Evolutionary conservation across 2,888 invertebrate genomes (phyloP), one percentile per base, ranked within the genome.

Genomic region (Megamerina dolium): DNA sequence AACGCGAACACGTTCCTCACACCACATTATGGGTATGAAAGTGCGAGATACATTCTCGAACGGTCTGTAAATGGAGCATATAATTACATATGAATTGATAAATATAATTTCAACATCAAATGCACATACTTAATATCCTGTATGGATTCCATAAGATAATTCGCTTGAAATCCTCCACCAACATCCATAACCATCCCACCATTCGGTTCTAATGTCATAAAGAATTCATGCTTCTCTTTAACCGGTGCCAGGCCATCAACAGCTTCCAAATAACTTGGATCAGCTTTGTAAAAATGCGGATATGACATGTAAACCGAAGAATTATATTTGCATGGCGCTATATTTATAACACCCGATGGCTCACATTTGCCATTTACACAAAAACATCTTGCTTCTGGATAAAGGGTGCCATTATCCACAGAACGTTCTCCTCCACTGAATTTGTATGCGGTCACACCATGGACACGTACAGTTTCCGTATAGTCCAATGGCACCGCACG

Each of bases 221-320:
- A 83, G 64, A 91, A 87, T 52, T 81, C 78, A 61, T 92, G 89
- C 21, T 78, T 76, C 0, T 80, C 76, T 3, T 79, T 76, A 13
- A 81, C 75, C 0, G 91, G 87, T 2, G 72, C 58, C 61, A 92
- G 60, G 0, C 92, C 92, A 1, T 75, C 75, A 2, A 92, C 75
- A 14, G 73, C 72, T 5, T 81, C 74, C 20, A 74, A 54, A 45
- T 86, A 82, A 45, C 71, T 74, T 0, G 82, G 79, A 70, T 89
- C 90, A 0, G 79, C 90, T 59, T 82, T 76, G 60, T 84, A 76
- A 70, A 88, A 92, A 73, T 92, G 90, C 0, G 92, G 92, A 53
- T 86, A 78, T 1, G 89, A 87, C 49, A 87, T 78, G 63, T 85
- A 87, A 1, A 84, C 80, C 0, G 92, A 91, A 0, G 89, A 81